Percentiles rank a stretch among this genome's conserved stretches.
These are phyloP conservation scores for Drosophila trapezifrons DNA, from an alignment of 1,140 invertebrate species.

Conservation along the genomic window DNA sequence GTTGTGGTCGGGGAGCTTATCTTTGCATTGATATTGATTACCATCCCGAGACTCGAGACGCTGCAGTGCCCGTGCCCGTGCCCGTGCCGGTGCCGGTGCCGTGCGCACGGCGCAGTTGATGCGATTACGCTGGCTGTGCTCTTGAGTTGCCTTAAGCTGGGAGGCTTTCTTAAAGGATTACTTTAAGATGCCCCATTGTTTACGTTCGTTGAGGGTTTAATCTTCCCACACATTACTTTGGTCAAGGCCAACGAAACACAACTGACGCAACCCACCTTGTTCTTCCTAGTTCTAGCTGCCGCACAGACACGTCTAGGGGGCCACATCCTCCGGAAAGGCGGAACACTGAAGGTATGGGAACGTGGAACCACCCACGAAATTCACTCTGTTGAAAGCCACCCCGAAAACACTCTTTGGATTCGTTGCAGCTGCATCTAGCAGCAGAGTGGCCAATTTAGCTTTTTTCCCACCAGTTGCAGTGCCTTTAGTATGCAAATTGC, in stretches of 20 bases:
- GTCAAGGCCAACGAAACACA: slow-evolving; percentile 34
- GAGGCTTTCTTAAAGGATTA: slow-evolving; percentile 44
- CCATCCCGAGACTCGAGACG: slow-evolving; percentile 28
- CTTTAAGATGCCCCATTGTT: slow-evolving; percentile 44
- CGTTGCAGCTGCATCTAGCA: background rate
- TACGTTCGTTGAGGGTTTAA: slow-evolving; percentile 38
- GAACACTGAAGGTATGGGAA: slow-evolving; percentile 1
- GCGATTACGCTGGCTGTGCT: slow-evolving; percentile 37
- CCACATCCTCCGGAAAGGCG: slow-evolving; percentile 8
- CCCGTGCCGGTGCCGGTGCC: background rate
- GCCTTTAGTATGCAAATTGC: too few relatives aligned
- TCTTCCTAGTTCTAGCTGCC: background rate
- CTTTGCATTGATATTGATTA: slow-evolving; percentile 45
- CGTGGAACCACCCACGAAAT: slow-evolving; percentile 8
- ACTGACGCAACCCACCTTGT: slow-evolving; percentile 27
- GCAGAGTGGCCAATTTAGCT: background rate
- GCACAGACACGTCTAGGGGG: slow-evolving; percentile 1
- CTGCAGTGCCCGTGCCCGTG: background rate
- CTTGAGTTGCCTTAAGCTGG: slow-evolving; percentile 37
- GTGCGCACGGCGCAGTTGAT: slow-evolving; percentile 34
- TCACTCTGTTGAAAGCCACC: slow-evolving; percentile 9
- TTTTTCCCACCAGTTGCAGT: too few relatives aligned
- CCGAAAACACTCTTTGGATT: background rate
- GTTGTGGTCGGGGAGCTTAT: slow-evolving; percentile 22
- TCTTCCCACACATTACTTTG: slow-evolving; percentile 37